These are phyloP conservation scores for Eutrigla gurnardus DNA, from an alignment of 2,797 vertebrate genomes.

Conservation along the genomic window DNA sequence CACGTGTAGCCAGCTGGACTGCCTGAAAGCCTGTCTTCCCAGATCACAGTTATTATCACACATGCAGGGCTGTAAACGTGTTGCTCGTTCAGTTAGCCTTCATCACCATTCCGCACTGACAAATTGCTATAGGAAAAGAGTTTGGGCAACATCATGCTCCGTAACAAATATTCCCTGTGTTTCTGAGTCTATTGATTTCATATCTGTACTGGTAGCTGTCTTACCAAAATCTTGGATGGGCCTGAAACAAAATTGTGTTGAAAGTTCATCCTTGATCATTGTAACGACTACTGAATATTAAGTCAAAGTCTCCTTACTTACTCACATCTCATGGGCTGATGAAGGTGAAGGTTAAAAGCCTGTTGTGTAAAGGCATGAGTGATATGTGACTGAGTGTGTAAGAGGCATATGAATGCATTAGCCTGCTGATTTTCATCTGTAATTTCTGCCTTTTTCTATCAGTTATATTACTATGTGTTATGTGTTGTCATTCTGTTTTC, in stretches of 20 bases:
- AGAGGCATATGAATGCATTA: neutral
- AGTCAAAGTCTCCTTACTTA: neutral
- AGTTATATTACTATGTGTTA: neutral
- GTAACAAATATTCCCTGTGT: neutral
- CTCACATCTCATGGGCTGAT: neutral
- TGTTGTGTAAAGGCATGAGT: neutral
- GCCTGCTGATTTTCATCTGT: neutral
- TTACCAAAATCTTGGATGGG: neutral
- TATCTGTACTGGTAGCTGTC: neutral
- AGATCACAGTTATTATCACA: neutral
- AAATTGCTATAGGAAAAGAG: neutral
- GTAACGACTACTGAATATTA: neutral
- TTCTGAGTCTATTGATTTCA: neutral
- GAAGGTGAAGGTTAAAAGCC: neutral
- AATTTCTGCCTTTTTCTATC: constrained; percentile 3
- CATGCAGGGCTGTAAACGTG: neutral
- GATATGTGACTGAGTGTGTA: neutral
- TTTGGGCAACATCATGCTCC: constrained; percentile 1
- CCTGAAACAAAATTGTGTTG: neutral
- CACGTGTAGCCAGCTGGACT: constrained; percentile 78
- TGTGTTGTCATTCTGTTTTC: neutral
- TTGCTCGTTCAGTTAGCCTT: neutral
- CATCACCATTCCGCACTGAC: neutral
- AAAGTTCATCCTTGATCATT: neutral
- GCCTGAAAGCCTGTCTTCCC: neutral